Evolutionary conservation across 2,797 vertebrate species (phyloP).

Genomic region (Lithobates pipiens): DNA sequence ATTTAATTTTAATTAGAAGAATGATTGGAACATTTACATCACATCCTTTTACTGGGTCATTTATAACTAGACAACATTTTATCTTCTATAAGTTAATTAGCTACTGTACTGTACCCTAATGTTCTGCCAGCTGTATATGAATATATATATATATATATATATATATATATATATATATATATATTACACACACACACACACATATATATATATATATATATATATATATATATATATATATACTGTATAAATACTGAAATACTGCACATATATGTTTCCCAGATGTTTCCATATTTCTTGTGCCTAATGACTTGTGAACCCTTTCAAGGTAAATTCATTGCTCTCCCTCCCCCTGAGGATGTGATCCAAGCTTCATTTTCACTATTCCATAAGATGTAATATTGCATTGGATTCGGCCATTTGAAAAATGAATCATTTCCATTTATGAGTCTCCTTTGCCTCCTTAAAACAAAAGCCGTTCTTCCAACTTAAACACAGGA

Average conservation of each 20-base stretch:
- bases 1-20: too few species aligned
- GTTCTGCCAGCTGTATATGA: too few species aligned
- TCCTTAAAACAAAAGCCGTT: constrained; percentile 54
- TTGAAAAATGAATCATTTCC: constrained; percentile 55
- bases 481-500: constrained; percentile 48
- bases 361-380: constrained; percentile 19
- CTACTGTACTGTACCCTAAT: too few species aligned
- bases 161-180: too few species aligned
- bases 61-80: too few species aligned
- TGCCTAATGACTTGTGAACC: constrained; percentile 7
- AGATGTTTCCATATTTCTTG: constrained; percentile 21
- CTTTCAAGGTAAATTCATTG: constrained; percentile 25
- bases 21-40: too few species aligned
- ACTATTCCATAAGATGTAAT: constrained; percentile 34
- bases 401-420: constrained; percentile 19
- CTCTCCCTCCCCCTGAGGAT: not conserved
- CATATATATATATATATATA: not conserved
- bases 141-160: too few species aligned
- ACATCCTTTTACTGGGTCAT: too few species aligned
- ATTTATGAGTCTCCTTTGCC: constrained; percentile 55
- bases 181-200: too few species aligned
- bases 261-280: not conserved
- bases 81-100: too few species aligned
- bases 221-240: not conserved
- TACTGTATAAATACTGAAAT: too few species aligned